A percentile compares a stretch with the other conserved stretches of the same genome.
phyloP scores from a whole-genome alignment of 2,888 invertebrate species.

The Proisotoma minuta region DNA sequence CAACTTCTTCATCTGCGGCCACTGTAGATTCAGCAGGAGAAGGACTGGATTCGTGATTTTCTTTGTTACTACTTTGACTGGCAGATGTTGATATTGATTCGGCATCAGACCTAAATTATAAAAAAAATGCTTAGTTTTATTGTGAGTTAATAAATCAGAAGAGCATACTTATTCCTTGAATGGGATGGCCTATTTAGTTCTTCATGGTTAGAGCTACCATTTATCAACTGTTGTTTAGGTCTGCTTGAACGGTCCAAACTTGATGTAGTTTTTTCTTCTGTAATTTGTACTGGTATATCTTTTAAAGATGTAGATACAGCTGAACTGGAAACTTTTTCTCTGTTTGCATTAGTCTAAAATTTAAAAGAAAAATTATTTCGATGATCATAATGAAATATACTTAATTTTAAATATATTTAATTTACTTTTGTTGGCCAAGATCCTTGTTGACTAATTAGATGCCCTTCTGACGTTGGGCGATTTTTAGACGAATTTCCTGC shows the following conservation, averaged over 20 bases:
- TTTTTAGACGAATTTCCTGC: slow-evolving; percentile 21
- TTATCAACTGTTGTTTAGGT: slow-evolving; percentile 34
- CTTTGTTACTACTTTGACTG: slow-evolving; percentile 68
- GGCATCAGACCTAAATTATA: slow-evolving; percentile 62
- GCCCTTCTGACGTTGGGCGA: slow-evolving; percentile 46
- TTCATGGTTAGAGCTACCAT: slow-evolving; percentile 39
- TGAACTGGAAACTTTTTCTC: slow-evolving; percentile 8
- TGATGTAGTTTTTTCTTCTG: slow-evolving; percentile 39
- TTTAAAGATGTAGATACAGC: slow-evolving; percentile 44
- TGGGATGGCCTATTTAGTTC: slow-evolving; percentile 32
- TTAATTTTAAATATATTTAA: neutral
- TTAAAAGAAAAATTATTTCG: neutral
- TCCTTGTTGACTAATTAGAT: slow-evolving; percentile 36
- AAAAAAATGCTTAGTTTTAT: too few relatives aligned
- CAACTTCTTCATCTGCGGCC: slow-evolving; percentile 61
- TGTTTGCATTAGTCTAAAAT: neutral
- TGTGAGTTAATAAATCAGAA: neutral
- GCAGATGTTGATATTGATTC: slow-evolving; percentile 76
- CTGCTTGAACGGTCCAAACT: slow-evolving; percentile 42
- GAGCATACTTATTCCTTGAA: slow-evolving; percentile 34
- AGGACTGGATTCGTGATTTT: slow-evolving; percentile 50
- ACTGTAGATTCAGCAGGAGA: slow-evolving; percentile 50
- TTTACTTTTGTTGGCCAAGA: slow-evolving; percentile 27
- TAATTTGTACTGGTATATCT: slow-evolving; percentile 44
- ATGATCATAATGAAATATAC: neutral